Percentiles rank a stretch among this genome's conserved stretches.
Evolutionary conservation across 2,113 vertebrate genomes (phyloP).

Genomic region (Scortum barcoo): DNA sequence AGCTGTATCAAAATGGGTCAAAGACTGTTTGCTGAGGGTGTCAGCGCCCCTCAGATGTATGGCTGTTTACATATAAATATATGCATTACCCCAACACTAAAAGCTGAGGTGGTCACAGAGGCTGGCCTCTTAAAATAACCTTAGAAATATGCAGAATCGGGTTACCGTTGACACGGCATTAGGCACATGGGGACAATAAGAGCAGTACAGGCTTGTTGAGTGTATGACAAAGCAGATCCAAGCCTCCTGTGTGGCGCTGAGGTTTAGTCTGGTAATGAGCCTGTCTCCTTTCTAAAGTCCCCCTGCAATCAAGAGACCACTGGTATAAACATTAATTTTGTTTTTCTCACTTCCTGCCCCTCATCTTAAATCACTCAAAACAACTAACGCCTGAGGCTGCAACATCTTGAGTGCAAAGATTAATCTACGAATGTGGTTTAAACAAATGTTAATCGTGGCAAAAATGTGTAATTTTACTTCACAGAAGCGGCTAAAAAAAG

Average conservation of each 20-base stretch:
- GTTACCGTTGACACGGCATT: constrained; percentile 48
- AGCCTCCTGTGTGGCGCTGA: constrained; percentile 71
- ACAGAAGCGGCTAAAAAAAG: not conserved
- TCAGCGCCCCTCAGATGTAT: constrained; percentile 45
- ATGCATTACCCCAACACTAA: constrained; percentile 49
- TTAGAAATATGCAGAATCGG: constrained; percentile 27
- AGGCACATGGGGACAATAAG: constrained; percentile 18
- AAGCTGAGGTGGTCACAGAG: constrained; percentile 41
- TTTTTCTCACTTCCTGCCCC: constrained; percentile 66
- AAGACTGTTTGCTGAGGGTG: constrained; percentile 31
- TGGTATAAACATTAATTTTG: constrained; percentile 72
- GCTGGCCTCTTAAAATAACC: constrained; percentile 64
- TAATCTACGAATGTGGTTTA: constrained; percentile 41
- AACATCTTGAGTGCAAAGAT: constrained; percentile 36
- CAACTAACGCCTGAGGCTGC: constrained; percentile 44
- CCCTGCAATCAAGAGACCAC: constrained; percentile 69
- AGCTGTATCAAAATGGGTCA: constrained; percentile 45
- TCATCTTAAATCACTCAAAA: constrained; percentile 63
- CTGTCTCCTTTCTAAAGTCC: constrained; percentile 68
- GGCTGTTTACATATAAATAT: constrained; percentile 42
- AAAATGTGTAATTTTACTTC: constrained; percentile 40
- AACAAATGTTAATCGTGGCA: constrained; percentile 48
- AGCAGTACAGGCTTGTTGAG: constrained; percentile 42
- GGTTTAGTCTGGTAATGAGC: constrained; percentile 71
- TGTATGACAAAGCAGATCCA: constrained; percentile 49